Percentiles rank a stretch among this genome's conserved stretches.
Evolutionary conservation across 1,140 invertebrate species (phyloP).

Genomic region (Sitodiplosis mosellana): DNA sequence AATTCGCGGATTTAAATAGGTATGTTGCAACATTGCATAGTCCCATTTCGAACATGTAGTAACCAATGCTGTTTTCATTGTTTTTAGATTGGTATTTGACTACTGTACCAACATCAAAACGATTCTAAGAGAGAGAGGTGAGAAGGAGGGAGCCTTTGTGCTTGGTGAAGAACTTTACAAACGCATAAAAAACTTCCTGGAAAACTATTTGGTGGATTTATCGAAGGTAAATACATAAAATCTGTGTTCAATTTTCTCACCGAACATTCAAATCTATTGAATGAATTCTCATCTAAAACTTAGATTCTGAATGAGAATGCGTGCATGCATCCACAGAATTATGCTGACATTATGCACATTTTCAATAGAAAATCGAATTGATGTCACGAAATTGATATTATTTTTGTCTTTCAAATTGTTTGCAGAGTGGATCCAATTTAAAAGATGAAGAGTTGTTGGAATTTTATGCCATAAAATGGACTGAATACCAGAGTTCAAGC

Average conservation of each 20-base stretch:
- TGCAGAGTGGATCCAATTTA: constrained; percentile 69
- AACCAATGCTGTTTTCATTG: no score
- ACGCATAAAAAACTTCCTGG: constrained; percentile 75
- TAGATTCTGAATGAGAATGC: no score
- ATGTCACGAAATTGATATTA: no score
- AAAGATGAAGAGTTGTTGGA: constrained; percentile 89
- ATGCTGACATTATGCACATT: constrained; percentile 1
- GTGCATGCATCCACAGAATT: no score
- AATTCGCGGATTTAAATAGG: constrained; percentile 87
- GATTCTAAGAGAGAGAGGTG: background rate
- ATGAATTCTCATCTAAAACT: background rate
- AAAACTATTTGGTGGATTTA: constrained; percentile 64
- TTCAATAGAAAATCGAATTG: no score
- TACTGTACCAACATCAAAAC: no score
- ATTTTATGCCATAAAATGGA: constrained; percentile 95
- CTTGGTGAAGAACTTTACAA: constrained; percentile 94
- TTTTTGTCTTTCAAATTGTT: no score
- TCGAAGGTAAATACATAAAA: constrained; percentile 37
- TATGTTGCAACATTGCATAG: constrained; percentile 26
- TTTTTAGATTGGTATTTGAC: no score
- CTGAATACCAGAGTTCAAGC: constrained; percentile 95
- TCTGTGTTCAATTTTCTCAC: background rate
- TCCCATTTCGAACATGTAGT: constrained; percentile 30
- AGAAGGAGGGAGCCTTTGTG: constrained; percentile 46
- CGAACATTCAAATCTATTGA: background rate